These are phyloP conservation scores for Anadara kagoshimensis DNA, from an alignment of 1,140 invertebrate genomes.

Conservation along the genomic window DNA sequence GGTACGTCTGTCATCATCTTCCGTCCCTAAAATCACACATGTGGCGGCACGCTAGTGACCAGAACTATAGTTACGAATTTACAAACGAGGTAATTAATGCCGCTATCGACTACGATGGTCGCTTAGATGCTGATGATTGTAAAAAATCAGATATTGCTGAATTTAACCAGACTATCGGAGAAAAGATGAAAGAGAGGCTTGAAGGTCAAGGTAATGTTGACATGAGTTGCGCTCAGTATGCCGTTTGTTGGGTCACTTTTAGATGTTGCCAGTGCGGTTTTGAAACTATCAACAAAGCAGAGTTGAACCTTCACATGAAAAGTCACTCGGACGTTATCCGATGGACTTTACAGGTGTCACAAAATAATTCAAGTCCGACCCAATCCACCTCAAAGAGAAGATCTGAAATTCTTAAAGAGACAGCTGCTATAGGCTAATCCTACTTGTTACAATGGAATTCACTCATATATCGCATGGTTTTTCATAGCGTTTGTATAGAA, in stretches of 20 bases:
- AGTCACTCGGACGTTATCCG: constrained; percentile 67
- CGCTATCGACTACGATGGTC: constrained; percentile 70
- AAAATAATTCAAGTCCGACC: not conserved
- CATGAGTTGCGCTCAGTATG: constrained; percentile 37
- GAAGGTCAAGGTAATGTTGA: constrained; percentile 35
- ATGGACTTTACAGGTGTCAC: constrained; percentile 60
- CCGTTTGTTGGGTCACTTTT: constrained; percentile 69
- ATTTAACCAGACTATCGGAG: constrained; percentile 51
- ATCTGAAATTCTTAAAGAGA: too few relatives aligned
- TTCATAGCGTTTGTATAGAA: not conserved
- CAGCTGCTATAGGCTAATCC: too few relatives aligned
- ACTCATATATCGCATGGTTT: not conserved
- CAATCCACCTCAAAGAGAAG: not conserved
- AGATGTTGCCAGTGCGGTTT: constrained; percentile 73
- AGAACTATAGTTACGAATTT: constrained; percentile 71
- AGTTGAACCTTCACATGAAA: constrained; percentile 70
- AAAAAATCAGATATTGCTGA: constrained; percentile 50
- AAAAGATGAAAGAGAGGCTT: constrained; percentile 60
- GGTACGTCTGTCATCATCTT: constrained; percentile 73
- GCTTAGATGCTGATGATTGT: constrained; percentile 50
- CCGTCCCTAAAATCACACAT: constrained; percentile 73
- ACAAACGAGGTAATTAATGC: constrained; percentile 73
- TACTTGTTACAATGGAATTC: too few relatives aligned
- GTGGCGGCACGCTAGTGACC: constrained; percentile 72
- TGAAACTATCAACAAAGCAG: constrained; percentile 70